Conservation (phyloP, 2,888 invertebrate species). For the Callyntrura guangdongensis region DNA sequence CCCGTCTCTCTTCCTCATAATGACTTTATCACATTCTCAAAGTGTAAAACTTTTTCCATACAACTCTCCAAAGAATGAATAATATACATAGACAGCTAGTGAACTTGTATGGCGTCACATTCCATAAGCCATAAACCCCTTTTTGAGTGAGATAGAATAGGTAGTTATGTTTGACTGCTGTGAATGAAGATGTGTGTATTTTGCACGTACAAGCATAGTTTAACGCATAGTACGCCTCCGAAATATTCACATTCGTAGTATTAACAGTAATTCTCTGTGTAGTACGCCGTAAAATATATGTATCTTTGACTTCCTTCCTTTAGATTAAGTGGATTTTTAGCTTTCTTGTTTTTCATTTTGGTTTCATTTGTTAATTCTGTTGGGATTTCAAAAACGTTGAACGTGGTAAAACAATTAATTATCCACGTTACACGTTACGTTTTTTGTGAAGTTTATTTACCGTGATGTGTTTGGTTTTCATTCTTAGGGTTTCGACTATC, state of each 20-base stretch:
- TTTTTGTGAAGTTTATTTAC: too few relatives aligned
- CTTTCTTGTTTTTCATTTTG: neutral
- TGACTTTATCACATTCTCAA: conserved; percentile 60
- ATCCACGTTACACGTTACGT: too few relatives aligned
- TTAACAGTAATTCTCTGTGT: too few relatives aligned
- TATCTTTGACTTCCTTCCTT: neutral
- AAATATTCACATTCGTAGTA: too few relatives aligned
- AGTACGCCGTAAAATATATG: neutral
- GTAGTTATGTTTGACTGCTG: neutral
- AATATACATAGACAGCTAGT: conserved; percentile 35
- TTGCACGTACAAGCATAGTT: neutral
- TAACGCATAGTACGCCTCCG: too few relatives aligned
- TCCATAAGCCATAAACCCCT: neutral
- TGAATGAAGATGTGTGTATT: neutral
- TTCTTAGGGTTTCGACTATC: conserved; percentile 83
- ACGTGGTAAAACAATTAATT: too few relatives aligned
- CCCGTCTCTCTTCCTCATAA: conserved; percentile 49
- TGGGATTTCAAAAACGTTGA: neutral
- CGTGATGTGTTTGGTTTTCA: neutral
- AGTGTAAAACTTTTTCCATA: conserved; percentile 67
- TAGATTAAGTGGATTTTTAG: neutral
- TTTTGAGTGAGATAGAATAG: neutral
- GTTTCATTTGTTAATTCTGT: neutral
- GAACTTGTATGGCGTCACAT: conserved; percentile 27
- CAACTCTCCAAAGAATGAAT: conserved; percentile 52